Base-by-base conservation (phyloP, 2,888 invertebrate species). In the Drosophila aldrichi region DNA sequence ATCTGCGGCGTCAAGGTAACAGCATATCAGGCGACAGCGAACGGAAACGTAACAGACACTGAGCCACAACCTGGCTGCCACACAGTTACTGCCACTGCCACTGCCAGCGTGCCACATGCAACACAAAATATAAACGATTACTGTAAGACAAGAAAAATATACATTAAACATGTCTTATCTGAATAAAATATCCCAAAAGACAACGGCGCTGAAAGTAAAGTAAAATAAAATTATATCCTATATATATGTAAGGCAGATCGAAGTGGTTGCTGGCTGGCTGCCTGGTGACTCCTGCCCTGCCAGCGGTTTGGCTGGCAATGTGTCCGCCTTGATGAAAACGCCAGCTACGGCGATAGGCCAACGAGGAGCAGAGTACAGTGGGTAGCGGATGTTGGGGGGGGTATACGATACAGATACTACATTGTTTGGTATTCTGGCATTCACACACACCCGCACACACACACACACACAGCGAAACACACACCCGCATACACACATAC, bases 141-240 rank as follows among this genome's bases (percentile, higher is more conserved):
- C 89, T 87, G 79, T 79, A 86, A 88, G 89, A 90, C 90, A 90
- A 81, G 87, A 74, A 88, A 74, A 86, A 90, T 78, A 85, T 89
- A 91, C 88, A 89, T 90, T 88, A 87, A 90, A 91, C 85, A 86
- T 90, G 85, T 90, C 90, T 91, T 91, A 91, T 91, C 88, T 83
- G 78, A 81, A 81, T 80, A 83, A 89, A 82, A 82, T 89, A 89
- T 83, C 90, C 91, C 91, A 75, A 85, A 89, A 90, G 91, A 91
- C 89, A 81, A 77, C 74, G 80, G 75, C 75, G 78, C 82, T 78
- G 78, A 82, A 89, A 88, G 89, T 87, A 81, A 84, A 87, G 77
- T 88, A 77, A 83, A 83, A 83, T 89, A 87, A 89, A 84, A 85
- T 85, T 89, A 87, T 87, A 87, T 89, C 71, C 80, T 40, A 61